Evolutionary conservation across 2,888 invertebrate genomes (phyloP).

Genomic region (Ochlodes sylvanus): DNA sequence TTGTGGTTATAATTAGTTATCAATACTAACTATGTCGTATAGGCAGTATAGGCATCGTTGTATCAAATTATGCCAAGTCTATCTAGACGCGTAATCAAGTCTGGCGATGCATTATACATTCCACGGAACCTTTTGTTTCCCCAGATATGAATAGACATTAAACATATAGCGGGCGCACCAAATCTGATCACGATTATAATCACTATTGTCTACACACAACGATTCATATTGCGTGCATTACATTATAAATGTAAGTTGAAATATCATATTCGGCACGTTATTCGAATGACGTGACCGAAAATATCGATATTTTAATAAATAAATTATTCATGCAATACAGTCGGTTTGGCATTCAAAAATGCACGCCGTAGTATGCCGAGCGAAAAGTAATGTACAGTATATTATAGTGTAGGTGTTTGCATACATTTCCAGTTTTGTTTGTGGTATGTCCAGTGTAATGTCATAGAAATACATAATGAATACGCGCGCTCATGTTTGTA

Average conservation of each 20-base stretch:
- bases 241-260: neutral
- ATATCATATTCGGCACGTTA: constrained; percentile 10
- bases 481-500: no score
- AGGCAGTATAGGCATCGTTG: no score
- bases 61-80: constrained; percentile 16
- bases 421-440: constrained; percentile 17
- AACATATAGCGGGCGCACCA: neutral
- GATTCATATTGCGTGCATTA: constrained; percentile 10
- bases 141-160: constrained; percentile 13
- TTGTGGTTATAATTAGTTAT: constrained; percentile 2
- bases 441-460: neutral
- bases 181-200: constrained; percentile 14
- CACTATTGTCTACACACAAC: constrained; percentile 17
- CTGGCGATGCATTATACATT: constrained; percentile 34
- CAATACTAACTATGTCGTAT: no score
- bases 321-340: constrained; percentile 16
- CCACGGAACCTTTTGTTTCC: constrained; percentile 30
- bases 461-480: no score
- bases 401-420: neutral
- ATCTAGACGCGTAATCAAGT: constrained; percentile 27
- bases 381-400: constrained; percentile 10
- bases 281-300: constrained; percentile 23
- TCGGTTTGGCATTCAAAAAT: constrained; percentile 15
- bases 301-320: constrained; percentile 26
- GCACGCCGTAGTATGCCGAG: constrained; percentile 11